A percentile compares a stretch with the other conserved stretches of the same genome.
Evolutionary conservation across 2,113 vertebrate species (phyloP).

Genomic region (human): DNA sequence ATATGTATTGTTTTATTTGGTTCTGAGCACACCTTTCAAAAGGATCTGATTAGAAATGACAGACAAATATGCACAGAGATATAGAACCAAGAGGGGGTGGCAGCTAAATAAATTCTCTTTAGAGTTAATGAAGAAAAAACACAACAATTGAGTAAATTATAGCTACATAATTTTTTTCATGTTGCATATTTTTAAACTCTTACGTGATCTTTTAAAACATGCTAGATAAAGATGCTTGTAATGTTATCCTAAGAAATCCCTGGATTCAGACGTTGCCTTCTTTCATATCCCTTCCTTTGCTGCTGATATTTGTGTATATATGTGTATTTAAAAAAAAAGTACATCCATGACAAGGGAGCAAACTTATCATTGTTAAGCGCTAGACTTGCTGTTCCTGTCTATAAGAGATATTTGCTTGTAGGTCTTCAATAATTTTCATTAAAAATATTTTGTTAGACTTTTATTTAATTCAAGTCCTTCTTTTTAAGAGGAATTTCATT

Average conservation of each 20-base stretch:
- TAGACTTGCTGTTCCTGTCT: neutral
- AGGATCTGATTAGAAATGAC: neutral
- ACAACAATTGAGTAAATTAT: neutral
- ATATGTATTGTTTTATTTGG: neutral
- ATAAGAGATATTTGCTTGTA: neutral
- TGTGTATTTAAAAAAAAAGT: neutral
- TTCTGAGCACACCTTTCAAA: slow-evolving; percentile 23
- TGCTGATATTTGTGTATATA: neutral
- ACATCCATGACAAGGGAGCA: neutral
- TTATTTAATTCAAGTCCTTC: neutral
- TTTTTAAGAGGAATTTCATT: neutral
- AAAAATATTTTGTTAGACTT: neutral
- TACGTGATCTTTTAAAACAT: neutral
- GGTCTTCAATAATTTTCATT: neutral
- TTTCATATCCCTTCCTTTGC: neutral
- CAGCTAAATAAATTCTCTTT: neutral
- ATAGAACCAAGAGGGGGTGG: neutral
- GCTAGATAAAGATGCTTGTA: neutral
- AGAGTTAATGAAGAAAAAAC: neutral
- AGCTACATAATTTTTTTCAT: neutral
- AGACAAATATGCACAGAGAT: neutral
- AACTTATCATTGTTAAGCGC: neutral
- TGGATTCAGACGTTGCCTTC: neutral
- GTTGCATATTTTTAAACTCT: neutral
- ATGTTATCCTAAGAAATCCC: neutral